Evolutionary conservation across 92 coral and sea anemone genomes (phyloP).

Genomic region (Zoanthus sansibaricus): DNA sequence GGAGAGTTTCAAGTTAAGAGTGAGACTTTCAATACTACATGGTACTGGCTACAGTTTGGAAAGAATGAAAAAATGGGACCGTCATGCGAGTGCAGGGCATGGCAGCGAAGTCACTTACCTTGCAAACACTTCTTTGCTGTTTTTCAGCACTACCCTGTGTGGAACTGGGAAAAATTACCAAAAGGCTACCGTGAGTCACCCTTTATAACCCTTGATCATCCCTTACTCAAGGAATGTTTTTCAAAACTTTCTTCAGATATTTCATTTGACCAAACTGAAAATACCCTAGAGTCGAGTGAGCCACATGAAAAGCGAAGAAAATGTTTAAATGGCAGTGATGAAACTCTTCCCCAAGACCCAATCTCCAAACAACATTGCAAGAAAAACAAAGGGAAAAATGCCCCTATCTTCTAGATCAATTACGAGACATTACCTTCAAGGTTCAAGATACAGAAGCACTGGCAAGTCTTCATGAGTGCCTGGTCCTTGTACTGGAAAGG

Average conservation of each 20-base stretch:
- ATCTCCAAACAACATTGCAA: too few relatives aligned
- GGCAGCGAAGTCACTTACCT: conserved; percentile 14
- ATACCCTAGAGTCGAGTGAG: too few relatives aligned
- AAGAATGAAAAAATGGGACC: not conserved
- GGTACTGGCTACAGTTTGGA: not conserved
- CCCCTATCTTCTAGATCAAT: too few relatives aligned
- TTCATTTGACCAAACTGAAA: not conserved
- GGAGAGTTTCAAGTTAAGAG: not conserved
- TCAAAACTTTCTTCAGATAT: not conserved
- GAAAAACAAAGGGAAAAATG: too few relatives aligned
- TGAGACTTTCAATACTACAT: not conserved
- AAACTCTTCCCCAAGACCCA: too few relatives aligned
- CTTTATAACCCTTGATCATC: not conserved
- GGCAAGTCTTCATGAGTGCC: not conserved
- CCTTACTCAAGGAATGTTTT: not conserved
- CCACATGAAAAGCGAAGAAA: too few relatives aligned
- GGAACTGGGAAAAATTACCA: conserved; percentile 14
- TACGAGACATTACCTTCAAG: too few relatives aligned
- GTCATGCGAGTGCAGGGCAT: conserved; percentile 23
- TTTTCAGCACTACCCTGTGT: conserved; percentile 20
- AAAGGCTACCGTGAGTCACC: conserved; percentile 12
- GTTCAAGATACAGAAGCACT: too few relatives aligned
- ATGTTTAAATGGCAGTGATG: too few relatives aligned
- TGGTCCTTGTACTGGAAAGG: not conserved
- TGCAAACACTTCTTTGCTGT: conserved; percentile 45